Evolutionary conservation across 1,140 invertebrate species (phyloP), one percentile per base, ranked within the genome.

Genomic region (Zaprionus kolodkinae): DNA sequence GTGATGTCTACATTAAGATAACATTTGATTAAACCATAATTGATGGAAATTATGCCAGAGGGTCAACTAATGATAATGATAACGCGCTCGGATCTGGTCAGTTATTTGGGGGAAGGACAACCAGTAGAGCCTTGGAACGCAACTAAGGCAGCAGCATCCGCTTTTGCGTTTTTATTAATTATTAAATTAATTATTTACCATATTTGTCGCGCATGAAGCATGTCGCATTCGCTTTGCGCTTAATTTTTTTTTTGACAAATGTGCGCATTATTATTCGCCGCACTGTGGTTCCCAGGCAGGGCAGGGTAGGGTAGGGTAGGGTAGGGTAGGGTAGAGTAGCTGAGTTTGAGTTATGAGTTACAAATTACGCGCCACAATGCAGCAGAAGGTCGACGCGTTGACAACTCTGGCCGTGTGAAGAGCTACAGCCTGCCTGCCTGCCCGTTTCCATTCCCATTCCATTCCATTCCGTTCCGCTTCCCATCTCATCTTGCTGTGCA

Each of bases 1-100:
- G 54, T 78, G 82, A 86, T 86, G 82, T 76, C 83, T 86, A 74
- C 83, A 87, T 87, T 82, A 82, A 86, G 67, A 86, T 86, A 79
- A 77, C 60, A 76, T 76, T 81, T 81, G 76, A 76, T 81, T 86
- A 76, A 63, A 72, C 60, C 72, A 72, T 86, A 86, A 86, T 81
- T 86, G 69, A 81, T 79, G 78, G 65, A 85, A 81, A 85, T 79
- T 64, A 72, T 68, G 54, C 36, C 66, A 78, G 67, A 69, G 66
- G 70, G 66, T 69, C 67, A 65, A 54, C 81, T 85, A 85, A 85
- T 80, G 71, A 78, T 74, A 80, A 74, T 68, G 77, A 72, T 63
- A 63, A 76, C 21, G 21, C 21, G 21, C 21, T 21, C 21, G 1
- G 52, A 45, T 7, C 40, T 15, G 40, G 13, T 1, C 78, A 82